A percentile compares a stretch with the other conserved stretches of the same genome.
Conservation (phyloP, 2,113 vertebrate species). For the Rostratula benghalensis region DNA sequence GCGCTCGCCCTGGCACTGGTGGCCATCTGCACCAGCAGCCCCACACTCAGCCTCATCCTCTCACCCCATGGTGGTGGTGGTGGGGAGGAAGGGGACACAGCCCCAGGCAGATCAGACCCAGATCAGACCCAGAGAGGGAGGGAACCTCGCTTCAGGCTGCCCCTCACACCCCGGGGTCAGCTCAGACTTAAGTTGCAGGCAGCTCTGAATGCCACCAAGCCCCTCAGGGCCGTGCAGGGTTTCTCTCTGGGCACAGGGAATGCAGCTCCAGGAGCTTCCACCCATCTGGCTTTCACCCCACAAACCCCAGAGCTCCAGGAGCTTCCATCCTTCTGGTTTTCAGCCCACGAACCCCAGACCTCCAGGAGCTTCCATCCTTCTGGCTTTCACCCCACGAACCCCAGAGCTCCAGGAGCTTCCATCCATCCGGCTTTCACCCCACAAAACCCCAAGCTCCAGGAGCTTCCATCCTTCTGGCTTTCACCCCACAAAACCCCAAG, state of each 20-base stretch:
- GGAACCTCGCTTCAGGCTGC: neutral
- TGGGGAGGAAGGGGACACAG: too few species aligned
- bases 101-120: neutral
- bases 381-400: too few species aligned
- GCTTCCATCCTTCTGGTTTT: too few species aligned
- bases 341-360: neutral
- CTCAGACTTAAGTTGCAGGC: rapidly evolving
- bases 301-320: neutral
- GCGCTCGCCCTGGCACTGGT: neutral
- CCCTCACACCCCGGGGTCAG: neutral
- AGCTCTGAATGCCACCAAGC: neutral
- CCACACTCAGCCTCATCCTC: neutral
- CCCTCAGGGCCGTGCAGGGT: neutral
- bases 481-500: too few species aligned
- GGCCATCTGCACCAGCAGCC: neutral
- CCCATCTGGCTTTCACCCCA: too few species aligned
- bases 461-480: neutral
- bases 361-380: neutral
- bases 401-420: neutral
- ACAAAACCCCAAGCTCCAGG: too few species aligned
- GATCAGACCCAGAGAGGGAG: neutral
- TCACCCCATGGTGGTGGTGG: neutral
- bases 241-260: neutral
- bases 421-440: rapidly evolving
- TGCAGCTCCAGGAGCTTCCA: neutral